A percentile compares a stretch with the other conserved stretches of the same genome.
These are phyloP conservation scores for Sphaerophoria rueppellii DNA, from an alignment of 2,888 invertebrate genomes.

Conservation along the genomic window DNA sequence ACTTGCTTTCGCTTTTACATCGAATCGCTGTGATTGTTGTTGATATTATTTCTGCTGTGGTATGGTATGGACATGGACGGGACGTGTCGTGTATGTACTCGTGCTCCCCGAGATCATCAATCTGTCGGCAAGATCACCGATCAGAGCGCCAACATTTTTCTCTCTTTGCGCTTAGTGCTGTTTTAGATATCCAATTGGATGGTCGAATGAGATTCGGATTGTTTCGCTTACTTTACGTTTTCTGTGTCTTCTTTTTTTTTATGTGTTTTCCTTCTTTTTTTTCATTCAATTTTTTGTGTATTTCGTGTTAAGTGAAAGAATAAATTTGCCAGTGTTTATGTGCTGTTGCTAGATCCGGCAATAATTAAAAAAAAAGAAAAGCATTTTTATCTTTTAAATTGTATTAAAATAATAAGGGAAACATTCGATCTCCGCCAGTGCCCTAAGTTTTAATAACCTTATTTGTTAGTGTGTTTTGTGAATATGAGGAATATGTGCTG, in stretches of 20 bases:
- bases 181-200: conserved; percentile 58
- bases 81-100: background rate
- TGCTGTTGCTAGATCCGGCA: conserved; percentile 25
- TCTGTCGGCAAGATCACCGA: conserved; percentile 65
- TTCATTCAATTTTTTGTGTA: background rate
- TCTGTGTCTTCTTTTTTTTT: conserved; percentile 22
- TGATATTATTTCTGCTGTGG: no score
- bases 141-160: conserved; percentile 46
- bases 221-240: conserved; percentile 7
- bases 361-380: conserved; percentile 10
- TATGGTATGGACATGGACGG: background rate
- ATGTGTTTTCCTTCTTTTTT: conserved; percentile 2
- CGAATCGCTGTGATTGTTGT: conserved; percentile 18
- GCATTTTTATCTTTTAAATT: conserved; percentile 13
- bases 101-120: conserved; percentile 46
- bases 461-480: conserved; percentile 46
- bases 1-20: conserved; percentile 63
- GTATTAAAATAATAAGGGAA: conserved; percentile 3
- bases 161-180: conserved; percentile 57
- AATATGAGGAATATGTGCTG: conserved; percentile 53
- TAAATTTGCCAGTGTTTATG: conserved; percentile 37
- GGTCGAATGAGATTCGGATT: conserved; percentile 34
- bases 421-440: conserved; percentile 27
- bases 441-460: conserved; percentile 56
- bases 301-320: conserved; percentile 42